Conservation (phyloP, 2,797 vertebrate species). For the Chelidonichthys spinosus region DNA sequence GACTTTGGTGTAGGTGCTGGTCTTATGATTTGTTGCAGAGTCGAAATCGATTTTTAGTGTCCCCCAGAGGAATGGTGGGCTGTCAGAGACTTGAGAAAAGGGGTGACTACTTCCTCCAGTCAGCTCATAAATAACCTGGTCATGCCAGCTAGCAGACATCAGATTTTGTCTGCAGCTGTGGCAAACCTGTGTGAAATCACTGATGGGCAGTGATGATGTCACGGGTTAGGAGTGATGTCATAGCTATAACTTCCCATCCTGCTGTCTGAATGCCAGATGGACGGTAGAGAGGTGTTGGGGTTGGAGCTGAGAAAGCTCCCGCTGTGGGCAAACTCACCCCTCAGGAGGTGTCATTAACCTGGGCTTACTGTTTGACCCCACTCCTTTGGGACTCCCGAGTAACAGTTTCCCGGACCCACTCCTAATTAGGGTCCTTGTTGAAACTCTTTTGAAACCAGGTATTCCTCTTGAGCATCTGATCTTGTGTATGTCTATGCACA, state of each 20-base stretch:
- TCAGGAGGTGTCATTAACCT: slow-evolving; percentile 88
- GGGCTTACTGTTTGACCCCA: slow-evolving; percentile 78
- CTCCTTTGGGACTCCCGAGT: slow-evolving; percentile 68
- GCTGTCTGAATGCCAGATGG: slow-evolving; percentile 83
- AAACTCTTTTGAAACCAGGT: slow-evolving; percentile 70
- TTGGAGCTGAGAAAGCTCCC: slow-evolving; percentile 76
- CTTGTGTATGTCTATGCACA: slow-evolving; percentile 63
- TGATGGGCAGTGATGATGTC: slow-evolving; percentile 82
- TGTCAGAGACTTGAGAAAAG: slow-evolving; percentile 74
- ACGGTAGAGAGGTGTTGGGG: slow-evolving; percentile 82
- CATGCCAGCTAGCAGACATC: slow-evolving; percentile 77
- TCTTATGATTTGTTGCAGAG: slow-evolving; percentile 75
- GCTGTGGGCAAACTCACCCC: slow-evolving; percentile 75
- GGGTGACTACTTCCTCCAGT: slow-evolving; percentile 75
- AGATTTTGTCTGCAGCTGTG: slow-evolving; percentile 76
- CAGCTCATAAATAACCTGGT: slow-evolving; percentile 79
- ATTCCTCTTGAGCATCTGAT: slow-evolving; percentile 66
- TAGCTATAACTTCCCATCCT: slow-evolving; percentile 79
- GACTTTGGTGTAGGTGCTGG: slow-evolving; percentile 67
- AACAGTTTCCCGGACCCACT: slow-evolving; percentile 68
- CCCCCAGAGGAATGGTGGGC: slow-evolving; percentile 69
- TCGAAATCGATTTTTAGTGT: slow-evolving; percentile 84
- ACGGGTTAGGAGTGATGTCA: slow-evolving; percentile 86
- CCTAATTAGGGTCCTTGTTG: slow-evolving; percentile 85
- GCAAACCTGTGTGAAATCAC: slow-evolving; percentile 78